Percentiles rank a stretch among this genome's conserved stretches.
Evolutionary conservation across 2,888 invertebrate species (phyloP).

Genomic region (Pseudococcus longispinus): DNA sequence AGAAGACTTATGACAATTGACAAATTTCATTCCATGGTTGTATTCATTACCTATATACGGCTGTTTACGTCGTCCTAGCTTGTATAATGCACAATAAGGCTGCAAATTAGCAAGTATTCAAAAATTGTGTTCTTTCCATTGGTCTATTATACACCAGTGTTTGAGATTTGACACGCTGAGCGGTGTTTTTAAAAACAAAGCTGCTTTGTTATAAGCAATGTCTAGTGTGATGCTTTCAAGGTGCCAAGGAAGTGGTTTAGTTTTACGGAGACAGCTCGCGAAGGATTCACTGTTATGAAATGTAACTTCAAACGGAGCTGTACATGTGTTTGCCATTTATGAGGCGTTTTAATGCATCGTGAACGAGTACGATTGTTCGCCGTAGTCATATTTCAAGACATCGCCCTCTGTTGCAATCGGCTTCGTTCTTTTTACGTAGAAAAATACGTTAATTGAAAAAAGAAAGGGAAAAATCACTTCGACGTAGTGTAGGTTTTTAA

Average conservation of each 20-base stretch:
- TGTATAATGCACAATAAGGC: background rate
- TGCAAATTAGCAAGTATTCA: slow-evolving; percentile 38
- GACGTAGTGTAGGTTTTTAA: background rate
- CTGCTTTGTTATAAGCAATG: background rate
- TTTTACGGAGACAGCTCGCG: background rate
- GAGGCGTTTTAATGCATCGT: slow-evolving; percentile 38
- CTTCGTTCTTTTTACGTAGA: background rate
- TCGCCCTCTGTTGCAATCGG: background rate
- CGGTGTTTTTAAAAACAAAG: slow-evolving; percentile 29
- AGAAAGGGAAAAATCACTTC: background rate
- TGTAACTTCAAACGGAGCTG: background rate
- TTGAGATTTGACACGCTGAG: background rate
- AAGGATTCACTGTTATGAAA: slow-evolving; percentile 23
- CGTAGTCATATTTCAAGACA: slow-evolving; percentile 14
- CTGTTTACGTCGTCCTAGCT: background rate
- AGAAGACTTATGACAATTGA: slow-evolving; percentile 1
- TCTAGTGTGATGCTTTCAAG: background rate
- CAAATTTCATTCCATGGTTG: background rate
- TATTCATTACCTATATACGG: background rate
- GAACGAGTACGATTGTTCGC: background rate
- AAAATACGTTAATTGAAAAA: slow-evolving; percentile 8
- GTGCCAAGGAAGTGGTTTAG: slow-evolving; percentile 26
- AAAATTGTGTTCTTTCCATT: background rate
- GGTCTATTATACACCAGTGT: background rate
- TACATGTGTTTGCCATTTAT: slow-evolving; percentile 42